These are phyloP conservation scores for Pedicia rivosa DNA, from an alignment of 2,888 invertebrate genomes.

Conservation along the genomic window DNA sequence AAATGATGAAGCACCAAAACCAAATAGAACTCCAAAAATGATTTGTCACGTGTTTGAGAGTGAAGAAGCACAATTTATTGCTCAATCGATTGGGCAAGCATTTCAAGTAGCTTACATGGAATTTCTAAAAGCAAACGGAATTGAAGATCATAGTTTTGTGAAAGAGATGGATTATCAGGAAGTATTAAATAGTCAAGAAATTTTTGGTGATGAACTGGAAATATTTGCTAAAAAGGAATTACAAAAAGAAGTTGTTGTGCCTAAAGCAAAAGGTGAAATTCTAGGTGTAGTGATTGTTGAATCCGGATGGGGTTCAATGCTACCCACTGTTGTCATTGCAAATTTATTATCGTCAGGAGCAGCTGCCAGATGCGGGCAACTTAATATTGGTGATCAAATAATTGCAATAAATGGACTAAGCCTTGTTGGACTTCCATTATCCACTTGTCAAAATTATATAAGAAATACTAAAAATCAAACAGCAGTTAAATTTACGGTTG, in stretches of 20 bases:
- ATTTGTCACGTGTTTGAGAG: constrained; percentile 99
- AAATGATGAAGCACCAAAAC: constrained; percentile 46
- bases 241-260: constrained; percentile 96
- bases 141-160: constrained; percentile 97
- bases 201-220: constrained; percentile 95
- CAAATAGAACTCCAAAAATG: constrained; percentile 89
- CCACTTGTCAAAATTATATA: constrained; percentile 96
- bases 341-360: constrained; percentile 94
- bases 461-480: constrained; percentile 98
- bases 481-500: constrained; percentile 96
- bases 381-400: constrained; percentile 98
- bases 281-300: constrained; percentile 98
- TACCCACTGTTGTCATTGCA: constrained; percentile 99
- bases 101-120: constrained; percentile 99
- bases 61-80: constrained; percentile 98
- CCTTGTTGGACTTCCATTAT: constrained; percentile 91
- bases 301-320: constrained; percentile 99
- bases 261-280: constrained; percentile 95
- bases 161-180: constrained; percentile 99
- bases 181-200: constrained; percentile 97
- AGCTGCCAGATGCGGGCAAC: constrained; percentile 92
- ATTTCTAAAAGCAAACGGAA: constrained; percentile 97
- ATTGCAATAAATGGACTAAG: constrained; percentile 98
- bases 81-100: constrained; percentile 98
- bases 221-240: constrained; percentile 98